These are phyloP conservation scores for Burhinus oedicnemus DNA, from an alignment of 2,113 vertebrate genomes.

Conservation along the genomic window DNA sequence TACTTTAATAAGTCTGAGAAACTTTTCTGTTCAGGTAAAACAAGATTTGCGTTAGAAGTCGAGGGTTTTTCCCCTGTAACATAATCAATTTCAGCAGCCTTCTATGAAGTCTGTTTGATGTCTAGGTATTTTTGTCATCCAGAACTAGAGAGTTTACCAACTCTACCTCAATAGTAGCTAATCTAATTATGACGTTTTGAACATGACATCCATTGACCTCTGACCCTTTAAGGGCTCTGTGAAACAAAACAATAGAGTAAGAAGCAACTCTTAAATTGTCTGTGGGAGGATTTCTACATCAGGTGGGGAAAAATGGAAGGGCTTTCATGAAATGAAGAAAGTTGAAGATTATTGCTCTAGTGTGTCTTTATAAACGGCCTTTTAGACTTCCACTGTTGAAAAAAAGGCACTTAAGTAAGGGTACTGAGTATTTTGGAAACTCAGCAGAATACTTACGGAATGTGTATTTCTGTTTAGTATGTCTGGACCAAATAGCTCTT, in stretches of 20 bases:
- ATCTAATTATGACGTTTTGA: not conserved
- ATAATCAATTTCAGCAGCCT: not conserved
- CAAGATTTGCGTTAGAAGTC: not conserved
- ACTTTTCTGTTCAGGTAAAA: not conserved
- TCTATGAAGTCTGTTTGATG: not conserved
- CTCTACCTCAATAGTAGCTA: not conserved
- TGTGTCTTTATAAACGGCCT: not conserved
- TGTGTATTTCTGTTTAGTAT: conserved; percentile 82
- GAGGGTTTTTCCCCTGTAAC: not conserved
- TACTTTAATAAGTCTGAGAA: not conserved
- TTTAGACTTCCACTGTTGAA: not conserved
- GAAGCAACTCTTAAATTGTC: not conserved
- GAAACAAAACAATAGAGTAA: not conserved
- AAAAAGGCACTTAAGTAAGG: not conserved
- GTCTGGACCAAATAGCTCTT: conserved; percentile 97
- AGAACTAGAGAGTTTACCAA: not conserved
- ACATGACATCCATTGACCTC: not conserved
- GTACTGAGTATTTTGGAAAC: not conserved
- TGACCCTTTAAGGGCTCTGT: not conserved
- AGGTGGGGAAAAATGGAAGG: not conserved
- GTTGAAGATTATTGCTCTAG: not conserved
- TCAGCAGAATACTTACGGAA: not conserved
- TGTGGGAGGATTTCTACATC: not conserved
- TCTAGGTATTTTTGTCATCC: not conserved
- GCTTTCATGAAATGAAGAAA: not conserved